Conservation (phyloP, 2,113 vertebrate species). For the Chrysochloris asiatica region DNA sequence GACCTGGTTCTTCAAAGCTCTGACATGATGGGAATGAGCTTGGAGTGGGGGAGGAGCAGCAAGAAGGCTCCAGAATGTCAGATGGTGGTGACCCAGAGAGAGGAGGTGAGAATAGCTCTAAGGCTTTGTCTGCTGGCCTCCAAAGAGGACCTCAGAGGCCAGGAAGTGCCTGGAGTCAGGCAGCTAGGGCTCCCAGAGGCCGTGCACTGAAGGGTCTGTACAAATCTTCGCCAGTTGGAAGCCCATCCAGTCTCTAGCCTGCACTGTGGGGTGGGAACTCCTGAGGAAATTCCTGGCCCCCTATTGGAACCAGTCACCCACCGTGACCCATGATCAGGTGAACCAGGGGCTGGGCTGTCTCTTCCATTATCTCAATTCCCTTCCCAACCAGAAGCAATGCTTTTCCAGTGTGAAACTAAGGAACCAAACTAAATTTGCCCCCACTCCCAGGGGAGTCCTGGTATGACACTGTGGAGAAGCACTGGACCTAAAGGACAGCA, state of each 20-base stretch:
- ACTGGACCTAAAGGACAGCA: no score
- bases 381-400: background rate
- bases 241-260: background rate
- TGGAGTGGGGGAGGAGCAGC: background rate
- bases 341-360: background rate
- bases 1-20: background rate
- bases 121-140: background rate
- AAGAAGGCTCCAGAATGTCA: background rate
- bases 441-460: no score
- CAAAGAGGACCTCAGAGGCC: background rate
- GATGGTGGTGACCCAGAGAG: background rate
- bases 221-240: background rate
- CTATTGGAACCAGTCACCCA: background rate
- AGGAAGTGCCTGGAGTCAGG: background rate
- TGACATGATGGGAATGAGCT: background rate
- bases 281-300: background rate
- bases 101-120: background rate
- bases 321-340: background rate
- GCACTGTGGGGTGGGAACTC: accelerated
- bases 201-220: background rate
- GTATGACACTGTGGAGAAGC: no score
- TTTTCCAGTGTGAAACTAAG: no score
- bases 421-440: no score
- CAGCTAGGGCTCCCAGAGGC: background rate
- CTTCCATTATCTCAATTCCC: background rate